These are phyloP conservation scores for Ceyx melanurus DNA, from an alignment of 2,113 vertebrate genomes.

Conservation along the genomic window DNA sequence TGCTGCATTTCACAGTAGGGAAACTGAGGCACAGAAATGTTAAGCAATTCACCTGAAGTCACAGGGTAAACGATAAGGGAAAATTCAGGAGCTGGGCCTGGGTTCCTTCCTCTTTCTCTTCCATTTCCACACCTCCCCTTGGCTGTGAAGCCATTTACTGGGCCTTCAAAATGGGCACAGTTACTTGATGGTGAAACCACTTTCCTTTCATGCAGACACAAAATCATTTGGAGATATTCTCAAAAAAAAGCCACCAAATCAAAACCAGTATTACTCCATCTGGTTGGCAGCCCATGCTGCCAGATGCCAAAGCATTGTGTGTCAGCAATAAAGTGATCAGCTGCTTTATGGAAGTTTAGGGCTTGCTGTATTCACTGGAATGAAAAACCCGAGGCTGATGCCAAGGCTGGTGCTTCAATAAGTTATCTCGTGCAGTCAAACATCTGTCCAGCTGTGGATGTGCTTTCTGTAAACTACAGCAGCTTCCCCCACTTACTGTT, in stretches of 20 bases:
- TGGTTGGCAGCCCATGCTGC: not conserved
- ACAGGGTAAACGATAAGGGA: not conserved
- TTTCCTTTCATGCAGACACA: not conserved
- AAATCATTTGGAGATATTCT: not conserved
- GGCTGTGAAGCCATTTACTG: not conserved
- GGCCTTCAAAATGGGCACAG: not conserved
- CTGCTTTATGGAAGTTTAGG: not conserved
- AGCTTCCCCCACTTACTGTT: not conserved
- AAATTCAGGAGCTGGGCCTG: not conserved
- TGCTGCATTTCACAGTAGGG: not conserved
- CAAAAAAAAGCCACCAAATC: not conserved
- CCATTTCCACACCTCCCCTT: not conserved
- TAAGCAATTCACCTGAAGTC: not conserved
- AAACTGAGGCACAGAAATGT: not conserved
- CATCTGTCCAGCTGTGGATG: slow-evolving; percentile 22
- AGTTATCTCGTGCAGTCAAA: not conserved
- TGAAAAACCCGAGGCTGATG: not conserved
- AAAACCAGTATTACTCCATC: not conserved
- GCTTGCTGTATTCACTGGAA: not conserved
- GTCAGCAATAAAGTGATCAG: not conserved
- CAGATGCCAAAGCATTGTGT: not conserved
- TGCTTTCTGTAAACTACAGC: not conserved
- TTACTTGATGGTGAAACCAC: not conserved
- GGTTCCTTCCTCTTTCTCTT: not conserved
- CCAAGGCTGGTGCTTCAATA: slow-evolving; percentile 5